Evolutionary conservation across 1,140 invertebrate genomes (phyloP), one percentile per base, ranked within the genome.

Genomic region (Eubasilissa regina): DNA sequence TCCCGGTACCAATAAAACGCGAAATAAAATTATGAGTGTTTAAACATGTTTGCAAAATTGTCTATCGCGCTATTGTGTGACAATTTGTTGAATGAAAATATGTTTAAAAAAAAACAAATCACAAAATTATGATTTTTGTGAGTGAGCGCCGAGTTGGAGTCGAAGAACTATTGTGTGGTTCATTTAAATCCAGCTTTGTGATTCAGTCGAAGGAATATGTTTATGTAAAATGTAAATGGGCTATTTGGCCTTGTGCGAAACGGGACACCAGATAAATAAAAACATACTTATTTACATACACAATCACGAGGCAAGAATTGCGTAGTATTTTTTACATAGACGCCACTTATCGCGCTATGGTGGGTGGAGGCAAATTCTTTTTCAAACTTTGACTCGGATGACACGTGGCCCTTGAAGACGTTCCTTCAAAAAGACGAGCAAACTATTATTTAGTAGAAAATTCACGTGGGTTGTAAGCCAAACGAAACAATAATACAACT

Each of bases 241-340:
- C 53, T 51, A 74, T 74, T 56, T 74, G 70, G 70, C 70, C 70
- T 74, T 56, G 70, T 74, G 70, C 45, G 70, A 58, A 74, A 56
- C 53, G 53, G 70, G 53, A 56, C 51, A 56, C 51, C 47, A 51
- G 70, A 74, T 55, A 55, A 74, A 74, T 74, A 74, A 74, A 56
- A 51, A 74, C 21, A 73, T 56, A 56, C 13, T 51, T 55, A 74
- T 55, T n/a, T 13, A 74, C 51, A 56, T 17, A 74, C 48, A 74
- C 25, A 43, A 74, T 51, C 68, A 12, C 48, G 53, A 56, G 56
- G 56, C 70, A 9, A 55, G 53, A 56, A 74, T 17, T 74, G 70
- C 70, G 70, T 74, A 74, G 51, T 74, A 74, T 74, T 74, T 25
- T 72, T 74, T 19, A 74, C 25, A 44, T 51, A 13, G 60, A 53